A percentile compares a stretch with the other conserved stretches of the same genome.
Evolutionary conservation across 2,113 vertebrate genomes (phyloP).

Genomic region (Tapirus terrestris): DNA sequence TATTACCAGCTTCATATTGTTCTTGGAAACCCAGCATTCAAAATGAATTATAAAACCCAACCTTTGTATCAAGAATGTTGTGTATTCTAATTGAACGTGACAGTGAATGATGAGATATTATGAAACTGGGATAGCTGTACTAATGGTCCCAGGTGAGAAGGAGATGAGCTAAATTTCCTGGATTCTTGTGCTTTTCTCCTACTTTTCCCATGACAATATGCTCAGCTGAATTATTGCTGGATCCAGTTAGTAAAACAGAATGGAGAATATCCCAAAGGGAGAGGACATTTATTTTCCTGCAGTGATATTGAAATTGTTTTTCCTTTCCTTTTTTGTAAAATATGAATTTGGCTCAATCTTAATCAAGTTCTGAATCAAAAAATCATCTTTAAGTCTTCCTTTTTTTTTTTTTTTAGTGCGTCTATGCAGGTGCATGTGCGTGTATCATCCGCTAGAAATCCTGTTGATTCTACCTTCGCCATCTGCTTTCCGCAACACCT

Average conservation of each 20-base stretch:
- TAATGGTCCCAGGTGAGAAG: not conserved
- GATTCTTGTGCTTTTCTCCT: not conserved
- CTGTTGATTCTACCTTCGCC: not conserved
- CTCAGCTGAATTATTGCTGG: not conserved
- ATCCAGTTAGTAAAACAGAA: not conserved
- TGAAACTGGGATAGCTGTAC: not conserved
- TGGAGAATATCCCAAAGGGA: not conserved
- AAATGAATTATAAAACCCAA: not conserved
- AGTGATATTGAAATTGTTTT: not conserved
- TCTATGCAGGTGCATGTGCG: rapidly evolving
- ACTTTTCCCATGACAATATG: not conserved
- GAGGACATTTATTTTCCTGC: not conserved
- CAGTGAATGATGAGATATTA: not conserved
- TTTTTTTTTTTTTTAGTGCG: not conserved
- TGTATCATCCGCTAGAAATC: not conserved
- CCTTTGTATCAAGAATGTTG: not conserved
- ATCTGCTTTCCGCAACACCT: not conserved
- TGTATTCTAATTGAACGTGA: not conserved
- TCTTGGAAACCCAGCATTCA: slow-evolving; percentile 48
- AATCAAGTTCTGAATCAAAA: not conserved
- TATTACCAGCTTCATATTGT: slow-evolving; percentile 26
- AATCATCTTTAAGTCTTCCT: not conserved
- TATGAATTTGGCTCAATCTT: not conserved
- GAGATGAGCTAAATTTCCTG: not conserved
- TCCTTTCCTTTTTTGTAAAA: not conserved